Percentiles rank a stretch among this genome's conserved stretches.
Evolutionary conservation across 2,797 vertebrate species (phyloP).

Genomic region (Propithecus deckenii): DNA sequence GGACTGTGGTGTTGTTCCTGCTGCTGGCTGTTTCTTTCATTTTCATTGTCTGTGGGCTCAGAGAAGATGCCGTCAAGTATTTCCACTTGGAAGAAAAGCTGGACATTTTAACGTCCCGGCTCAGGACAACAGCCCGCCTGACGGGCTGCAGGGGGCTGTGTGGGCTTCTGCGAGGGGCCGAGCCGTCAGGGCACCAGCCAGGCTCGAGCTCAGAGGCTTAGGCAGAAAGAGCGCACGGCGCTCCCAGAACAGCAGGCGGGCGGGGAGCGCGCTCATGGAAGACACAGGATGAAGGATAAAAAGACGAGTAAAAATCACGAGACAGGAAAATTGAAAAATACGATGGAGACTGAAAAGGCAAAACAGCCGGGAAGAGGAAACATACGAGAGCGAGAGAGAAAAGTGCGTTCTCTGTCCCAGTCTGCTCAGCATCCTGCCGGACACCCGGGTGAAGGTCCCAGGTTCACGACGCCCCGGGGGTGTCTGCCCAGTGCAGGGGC

Average conservation of each 20-base stretch:
- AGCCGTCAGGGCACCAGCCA: neutral
- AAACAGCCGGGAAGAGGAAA: neutral
- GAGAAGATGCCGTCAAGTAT: neutral
- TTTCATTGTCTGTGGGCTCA: neutral
- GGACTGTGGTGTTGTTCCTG: neutral
- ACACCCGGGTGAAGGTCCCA: neutral
- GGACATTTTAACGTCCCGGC: too few relatives aligned
- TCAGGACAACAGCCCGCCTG: neutral
- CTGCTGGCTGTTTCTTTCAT: neutral
- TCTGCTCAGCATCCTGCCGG: too few relatives aligned
- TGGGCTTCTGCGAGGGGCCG: neutral
- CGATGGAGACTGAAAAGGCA: neutral
- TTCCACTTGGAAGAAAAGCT: neutral
- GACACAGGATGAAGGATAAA: neutral
- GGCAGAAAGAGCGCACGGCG: neutral
- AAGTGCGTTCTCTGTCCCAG: neutral
- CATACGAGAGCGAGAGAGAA: neutral
- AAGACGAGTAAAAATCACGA: neutral
- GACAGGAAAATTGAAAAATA: neutral
- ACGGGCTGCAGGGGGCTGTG: neutral
- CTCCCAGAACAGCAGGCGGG: neutral
- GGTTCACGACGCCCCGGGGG: accelerated
- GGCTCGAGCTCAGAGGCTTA: neutral
- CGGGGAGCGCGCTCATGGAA: neutral
- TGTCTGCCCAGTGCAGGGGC: neutral